Evolutionary conservation across 2,888 invertebrate species (phyloP), one percentile per base, ranked within the genome.

Genomic region (Melitaea athalia): DNA sequence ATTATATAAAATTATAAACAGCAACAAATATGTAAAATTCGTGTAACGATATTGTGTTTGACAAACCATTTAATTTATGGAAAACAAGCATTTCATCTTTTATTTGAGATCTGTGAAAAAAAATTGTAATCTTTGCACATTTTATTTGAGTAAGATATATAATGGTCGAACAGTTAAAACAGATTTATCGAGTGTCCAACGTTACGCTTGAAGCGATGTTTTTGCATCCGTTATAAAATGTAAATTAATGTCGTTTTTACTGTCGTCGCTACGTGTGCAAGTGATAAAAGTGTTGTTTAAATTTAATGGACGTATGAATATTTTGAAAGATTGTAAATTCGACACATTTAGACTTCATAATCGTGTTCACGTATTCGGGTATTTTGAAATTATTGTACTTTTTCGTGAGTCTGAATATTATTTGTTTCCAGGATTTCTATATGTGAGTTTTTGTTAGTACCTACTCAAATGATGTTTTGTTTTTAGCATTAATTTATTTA

Each of bases 221-320:
- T 63, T 59, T 57, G 57, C 57, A 57, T 43, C 24, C 33, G 67
- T 63, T 62, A 50, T 52, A 63, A 67, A 63, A 59, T 38, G n/a
- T 52, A 53, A 59, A 52, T 65, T 50, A 65, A 59, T 59, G 17
- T 15, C 24, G 31, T n/a, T 63, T 55, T 57, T 57, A 42, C 14
- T 57, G 53, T 55, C 53, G 53, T 14, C 33, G 15, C 15, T 38
- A 42, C 15, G 38, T 57, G 38, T 15, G 42, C 33, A 33, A 38
- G 55, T 55, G 33, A 55, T 55, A 55, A 57, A 57, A 57, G 10
- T 42, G 57, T 14, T 15, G 15, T 55, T 11, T 15, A 38, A 57
- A 42, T 57, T 57, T 57, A 57, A 33, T 61, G 47, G 15, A 47
- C 11, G 33, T 61, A 61, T 61, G 60, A 61, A 47, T 61, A 47